These are phyloP conservation scores for Zaprionus obscuricornis DNA, from an alignment of 2,888 invertebrate genomes.

Conservation along the genomic window DNA sequence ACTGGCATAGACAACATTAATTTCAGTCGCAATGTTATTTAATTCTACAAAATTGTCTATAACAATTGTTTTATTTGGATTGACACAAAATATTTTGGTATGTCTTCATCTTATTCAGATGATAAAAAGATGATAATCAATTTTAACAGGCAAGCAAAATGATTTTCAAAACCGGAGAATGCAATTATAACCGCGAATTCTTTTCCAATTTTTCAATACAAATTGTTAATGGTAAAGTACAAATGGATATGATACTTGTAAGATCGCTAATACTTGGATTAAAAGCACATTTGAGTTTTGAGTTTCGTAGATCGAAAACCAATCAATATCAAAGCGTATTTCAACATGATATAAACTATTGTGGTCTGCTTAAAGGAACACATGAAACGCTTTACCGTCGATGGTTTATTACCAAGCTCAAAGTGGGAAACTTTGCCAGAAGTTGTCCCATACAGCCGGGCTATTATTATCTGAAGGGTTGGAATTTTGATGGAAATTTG, in stretches of 20 bases:
- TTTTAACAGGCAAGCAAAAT: conserved; percentile 36
- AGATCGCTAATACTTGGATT: conserved; percentile 29
- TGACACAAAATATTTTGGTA: conserved; percentile 1
- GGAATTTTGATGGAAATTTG: conserved; percentile 44
- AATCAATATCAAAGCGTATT: conserved; percentile 1
- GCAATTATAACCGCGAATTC: conserved; percentile 26
- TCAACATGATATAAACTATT: conserved; percentile 1
- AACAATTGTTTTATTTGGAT: too few species aligned
- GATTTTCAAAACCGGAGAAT: conserved; percentile 39
- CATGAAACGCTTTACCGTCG: background rate
- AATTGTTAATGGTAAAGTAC: conserved; percentile 26
- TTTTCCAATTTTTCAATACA: conserved; percentile 56
- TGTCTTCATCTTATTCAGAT: too few species aligned
- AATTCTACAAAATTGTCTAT: too few species aligned
- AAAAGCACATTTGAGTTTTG: conserved; percentile 40
- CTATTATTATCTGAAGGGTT: conserved; percentile 47
- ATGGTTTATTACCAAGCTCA: conserved; percentile 11
- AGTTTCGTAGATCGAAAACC: background rate
- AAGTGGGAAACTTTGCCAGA: conserved; percentile 51
- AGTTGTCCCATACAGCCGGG: conserved; percentile 55
- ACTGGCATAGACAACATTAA: too few species aligned
- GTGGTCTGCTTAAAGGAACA: background rate
- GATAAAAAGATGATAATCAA: too few species aligned
- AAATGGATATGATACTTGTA: conserved; percentile 37
- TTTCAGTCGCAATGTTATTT: too few species aligned